phyloP scores from a whole-genome alignment of 1,140 invertebrate species.

The Zaprionus vittiger region DNA sequence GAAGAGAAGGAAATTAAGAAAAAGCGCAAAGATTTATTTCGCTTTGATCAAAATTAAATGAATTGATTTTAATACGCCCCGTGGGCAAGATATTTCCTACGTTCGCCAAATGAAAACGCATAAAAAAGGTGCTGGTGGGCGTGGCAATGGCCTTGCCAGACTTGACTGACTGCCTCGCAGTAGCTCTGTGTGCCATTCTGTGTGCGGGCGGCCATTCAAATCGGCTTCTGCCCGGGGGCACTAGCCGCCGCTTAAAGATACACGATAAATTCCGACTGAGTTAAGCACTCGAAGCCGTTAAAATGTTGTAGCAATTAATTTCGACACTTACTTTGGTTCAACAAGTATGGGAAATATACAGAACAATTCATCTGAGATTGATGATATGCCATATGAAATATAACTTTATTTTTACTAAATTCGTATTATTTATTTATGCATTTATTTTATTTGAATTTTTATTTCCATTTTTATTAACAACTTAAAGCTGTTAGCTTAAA shows the following conservation, averaged over 20 bases:
- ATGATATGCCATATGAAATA: too few species aligned
- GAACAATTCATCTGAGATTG: not conserved
- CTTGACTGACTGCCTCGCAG: constrained; percentile 30
- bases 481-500: too few species aligned
- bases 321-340: not conserved
- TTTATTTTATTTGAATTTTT: not conserved
- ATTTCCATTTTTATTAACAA: too few species aligned
- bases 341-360: not conserved
- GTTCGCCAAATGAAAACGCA: constrained; percentile 78
- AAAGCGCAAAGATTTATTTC: constrained; percentile 83
- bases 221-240: not conserved
- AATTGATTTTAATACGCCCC: constrained; percentile 83
- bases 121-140: constrained; percentile 68
- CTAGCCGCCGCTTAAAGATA: constrained; percentile 48
- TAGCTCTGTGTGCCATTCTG: constrained; percentile 18
- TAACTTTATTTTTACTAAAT: not conserved
- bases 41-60: constrained; percentile 83
- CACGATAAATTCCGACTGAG: constrained; percentile 62
- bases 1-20: constrained; percentile 78
- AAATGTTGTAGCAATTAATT: constrained; percentile 54
- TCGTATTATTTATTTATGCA: not conserved
- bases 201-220: constrained; percentile 22
- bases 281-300: constrained; percentile 59
- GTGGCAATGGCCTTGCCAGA: constrained; percentile 37
- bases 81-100: constrained; percentile 80